Evolutionary conservation across 2,888 invertebrate genomes (phyloP).

Genomic region (Eristalis arbustorum): DNA sequence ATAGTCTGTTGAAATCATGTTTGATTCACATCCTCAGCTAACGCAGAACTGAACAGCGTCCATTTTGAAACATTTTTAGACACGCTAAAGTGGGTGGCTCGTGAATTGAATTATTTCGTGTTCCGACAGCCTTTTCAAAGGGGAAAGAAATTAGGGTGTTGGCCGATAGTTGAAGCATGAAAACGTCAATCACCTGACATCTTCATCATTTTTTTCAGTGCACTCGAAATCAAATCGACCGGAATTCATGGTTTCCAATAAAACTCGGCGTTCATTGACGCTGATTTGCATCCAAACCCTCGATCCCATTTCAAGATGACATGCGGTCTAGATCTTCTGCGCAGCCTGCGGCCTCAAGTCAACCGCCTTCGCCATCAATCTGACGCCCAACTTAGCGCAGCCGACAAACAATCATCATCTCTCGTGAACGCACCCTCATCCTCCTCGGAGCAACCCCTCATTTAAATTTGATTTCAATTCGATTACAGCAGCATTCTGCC

Average conservation of each 20-base stretch:
- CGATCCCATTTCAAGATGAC: background rate
- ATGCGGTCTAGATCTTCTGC: background rate
- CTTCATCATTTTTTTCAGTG: background rate
- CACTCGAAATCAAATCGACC: background rate
- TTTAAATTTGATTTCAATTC: slow-evolving; percentile 49
- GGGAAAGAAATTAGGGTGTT: too few relatives aligned
- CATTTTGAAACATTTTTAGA: too few relatives aligned
- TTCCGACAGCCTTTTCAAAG: too few relatives aligned
- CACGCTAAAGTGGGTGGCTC: too few relatives aligned
- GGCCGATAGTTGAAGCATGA: background rate
- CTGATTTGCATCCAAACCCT: background rate
- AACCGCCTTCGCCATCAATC: background rate
- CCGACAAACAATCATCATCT: background rate
- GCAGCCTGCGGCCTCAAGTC: background rate
- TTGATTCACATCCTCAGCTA: too few relatives aligned
- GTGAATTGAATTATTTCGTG: too few relatives aligned
- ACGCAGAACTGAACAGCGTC: too few relatives aligned
- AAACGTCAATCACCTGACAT: background rate
- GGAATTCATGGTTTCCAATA: too few relatives aligned
- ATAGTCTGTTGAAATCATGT: too few relatives aligned
- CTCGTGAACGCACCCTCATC: background rate
- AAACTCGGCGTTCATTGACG: too few relatives aligned
- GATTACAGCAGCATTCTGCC: slow-evolving; percentile 31
- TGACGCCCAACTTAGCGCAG: background rate
- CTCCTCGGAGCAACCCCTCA: slow-evolving; percentile 21